Evolutionary conservation across 2,113 vertebrate genomes (phyloP), one percentile per base, ranked within the genome.

Genomic region (Nannobrachium achirus): DNA sequence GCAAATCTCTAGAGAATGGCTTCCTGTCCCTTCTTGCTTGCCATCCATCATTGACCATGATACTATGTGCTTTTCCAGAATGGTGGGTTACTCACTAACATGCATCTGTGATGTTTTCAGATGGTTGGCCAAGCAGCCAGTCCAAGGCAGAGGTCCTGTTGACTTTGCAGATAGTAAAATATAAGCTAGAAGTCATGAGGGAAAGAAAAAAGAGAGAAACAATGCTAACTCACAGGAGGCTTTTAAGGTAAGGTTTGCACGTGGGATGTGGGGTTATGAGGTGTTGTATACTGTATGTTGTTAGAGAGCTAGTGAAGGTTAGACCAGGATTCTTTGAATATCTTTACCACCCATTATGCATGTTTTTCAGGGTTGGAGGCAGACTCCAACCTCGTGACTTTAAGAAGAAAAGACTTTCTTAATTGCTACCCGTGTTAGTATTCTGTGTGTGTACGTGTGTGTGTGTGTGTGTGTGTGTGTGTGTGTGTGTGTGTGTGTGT

Each of bases 11-110:
- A 42, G 71, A 79, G 69, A 44, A 67, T 63, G 57, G 46, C 69
- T 70, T 56, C 50, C 53, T 78, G 71, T 84, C 73, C 78, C 71
- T 61, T 76, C 46, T n/a, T 60, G 56, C 68, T 82, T 69, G 71
- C 49, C 71, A 70, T 76, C 63, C 58, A 44, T 65, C 64, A 57
- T 61, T 58, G 44, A 57, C 69, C 56, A 4, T 66, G 66, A 69
- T 86, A 76, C 61, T 4, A 57, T 53, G 50, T 8, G 46, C 45
- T 66, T 39, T 45, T 69, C 66, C 52, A 58, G 66, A 69, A 62
- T 63, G 63, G 64, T 46, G 11, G 74, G 52, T 59, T 5, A 33
- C 25, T 66, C 14, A 60, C 41, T 51, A 63, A 70, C 50, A 56
- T 8, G 15, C 53, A 18, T 45, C 2, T 7, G 42, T 45, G 8